Base-by-base conservation (phyloP, 2,888 invertebrate genomes). In the Catocala fraxini region DNA sequence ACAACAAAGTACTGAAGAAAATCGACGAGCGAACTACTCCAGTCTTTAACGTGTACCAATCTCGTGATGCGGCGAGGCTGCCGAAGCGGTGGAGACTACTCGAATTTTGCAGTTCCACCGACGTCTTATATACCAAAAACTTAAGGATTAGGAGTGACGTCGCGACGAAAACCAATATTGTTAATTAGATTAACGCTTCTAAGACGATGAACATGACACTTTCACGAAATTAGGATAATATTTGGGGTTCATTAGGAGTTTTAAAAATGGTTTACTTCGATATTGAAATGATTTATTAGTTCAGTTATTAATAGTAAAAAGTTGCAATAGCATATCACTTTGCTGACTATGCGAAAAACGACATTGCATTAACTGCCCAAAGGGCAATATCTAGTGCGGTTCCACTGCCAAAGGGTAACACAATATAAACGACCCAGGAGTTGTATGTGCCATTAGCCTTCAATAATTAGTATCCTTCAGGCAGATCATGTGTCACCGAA, bases 11-110 rank as follows among this genome's bases (percentile, higher is more conserved):
- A 91, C 94, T 94, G 94, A 94, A 94, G 94, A 94, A 94, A 94
- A 94, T 93, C 94, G 94, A 80, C 84, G 74, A 78, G 88, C 93
- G 94, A 94, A 93, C 94, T 94, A 94, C 94, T 94, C 89, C 94
- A 94, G 94, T 89, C 89, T 93, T 90, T 83, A 87, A 81, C 84
- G 51, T 51, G 52, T 88, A 91, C 93, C 91, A 80, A 87, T 86
- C 93, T 84, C 91, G 81, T 78, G 70, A 64, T 71, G 84, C 81
- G 83, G 88, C 78, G 80, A 85, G 85, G 80, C 72, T 80, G 89
- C 87, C 89, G 80, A 86, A 85, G 88, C 82, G 84, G 87, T 85
- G 91, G 92, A 92, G 90, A 88, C 91, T 92, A 92, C 93, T 94
- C 93, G 85, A 68, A 75, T 77, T 79, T 72, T 74, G 60, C 59